Evolutionary conservation across 2,888 invertebrate species (phyloP), one percentile per base, ranked within the genome.

Genomic region (Hirtodrosophila confusa): DNA sequence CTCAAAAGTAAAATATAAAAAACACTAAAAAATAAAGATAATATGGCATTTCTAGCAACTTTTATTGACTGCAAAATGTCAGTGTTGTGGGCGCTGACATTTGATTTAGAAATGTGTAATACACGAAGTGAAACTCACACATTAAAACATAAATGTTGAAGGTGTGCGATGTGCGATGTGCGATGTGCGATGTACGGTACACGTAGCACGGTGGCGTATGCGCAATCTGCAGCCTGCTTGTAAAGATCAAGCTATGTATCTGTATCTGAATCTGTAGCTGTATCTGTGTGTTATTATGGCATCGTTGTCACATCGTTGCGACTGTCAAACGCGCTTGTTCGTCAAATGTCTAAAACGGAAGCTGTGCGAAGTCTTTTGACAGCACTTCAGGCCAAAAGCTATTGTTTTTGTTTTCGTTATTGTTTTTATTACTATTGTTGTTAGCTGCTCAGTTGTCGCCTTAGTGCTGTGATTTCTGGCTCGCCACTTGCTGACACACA

Each of bases 71-170:
- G 75, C 85, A 86, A 71, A 84, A 84, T 80, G 82, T 78, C 75
- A 69, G 64, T 41, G 40, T 61, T 84, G 82, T 84, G 84, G 85
- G 86, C 86, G 86, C 68, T 71, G 78, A 79, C 77, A 76, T 82
- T 76, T 84, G 75, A 73, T 78, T 78, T 80, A 71, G 60, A 64
- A 64, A 45, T 54, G 40, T 40, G 49, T 57, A 65, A 57, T 66
- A 65, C 47, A 47, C 56, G 48, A 49, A 60, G 69, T 67, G 56
- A 69, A 60, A 73, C 66, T 60, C 33, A 23, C 51, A 68, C 49
- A 49, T 43, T 9, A 29, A 43, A 33, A 44, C 23, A 39, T n/a
- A 37, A n/a, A 37, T 37, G 37, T 55, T 36, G 45, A 27, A 12
- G 33, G 37, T 48, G 41, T 48, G 11, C 10, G 35, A 12, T 10